phyloP scores from a whole-genome alignment of 2,888 invertebrate species.

The Cataglyphis livida region DNA sequence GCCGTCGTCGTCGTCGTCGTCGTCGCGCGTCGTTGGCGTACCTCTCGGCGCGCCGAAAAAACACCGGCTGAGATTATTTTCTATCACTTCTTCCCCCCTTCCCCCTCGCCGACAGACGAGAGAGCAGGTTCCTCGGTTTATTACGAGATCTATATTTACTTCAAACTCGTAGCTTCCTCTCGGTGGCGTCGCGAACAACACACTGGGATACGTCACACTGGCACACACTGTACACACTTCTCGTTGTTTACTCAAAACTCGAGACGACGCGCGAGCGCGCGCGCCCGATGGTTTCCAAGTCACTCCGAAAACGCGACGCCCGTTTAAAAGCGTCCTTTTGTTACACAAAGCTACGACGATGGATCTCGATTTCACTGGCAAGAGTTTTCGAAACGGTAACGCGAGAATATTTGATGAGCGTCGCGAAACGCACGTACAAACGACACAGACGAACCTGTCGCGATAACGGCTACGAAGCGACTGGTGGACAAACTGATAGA shows the following conservation, averaged over 20 bases:
- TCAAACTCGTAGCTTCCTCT: not conserved
- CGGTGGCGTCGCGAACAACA: constrained; percentile 6
- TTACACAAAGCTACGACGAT: not conserved
- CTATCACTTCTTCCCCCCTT: not conserved
- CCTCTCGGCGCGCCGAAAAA: not conserved
- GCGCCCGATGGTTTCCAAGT: not conserved
- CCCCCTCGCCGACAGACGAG: not conserved
- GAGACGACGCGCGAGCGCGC: not conserved
- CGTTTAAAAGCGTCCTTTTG: not conserved
- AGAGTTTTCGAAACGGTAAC: constrained; percentile 15
- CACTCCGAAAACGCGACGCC: constrained; percentile 3
- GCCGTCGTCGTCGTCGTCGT: not conserved
- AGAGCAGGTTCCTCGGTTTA: not conserved
- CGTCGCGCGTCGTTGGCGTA: not conserved
- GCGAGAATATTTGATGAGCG: constrained; percentile 47
- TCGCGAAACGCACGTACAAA: constrained; percentile 34
- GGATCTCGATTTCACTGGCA: constrained; percentile 1
- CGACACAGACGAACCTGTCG: constrained; percentile 69
- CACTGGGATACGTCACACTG: constrained; percentile 16
- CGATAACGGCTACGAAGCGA: constrained; percentile 81
- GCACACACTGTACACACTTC: constrained; percentile 22
- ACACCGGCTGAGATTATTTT: constrained; percentile 15
- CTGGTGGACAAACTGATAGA: constrained; percentile 79
- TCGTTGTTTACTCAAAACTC: constrained; percentile 37
- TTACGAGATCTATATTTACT: constrained; percentile 17